Base-by-base conservation (phyloP, 2,888 invertebrate genomes). In the Drosophila mimica region DNA sequence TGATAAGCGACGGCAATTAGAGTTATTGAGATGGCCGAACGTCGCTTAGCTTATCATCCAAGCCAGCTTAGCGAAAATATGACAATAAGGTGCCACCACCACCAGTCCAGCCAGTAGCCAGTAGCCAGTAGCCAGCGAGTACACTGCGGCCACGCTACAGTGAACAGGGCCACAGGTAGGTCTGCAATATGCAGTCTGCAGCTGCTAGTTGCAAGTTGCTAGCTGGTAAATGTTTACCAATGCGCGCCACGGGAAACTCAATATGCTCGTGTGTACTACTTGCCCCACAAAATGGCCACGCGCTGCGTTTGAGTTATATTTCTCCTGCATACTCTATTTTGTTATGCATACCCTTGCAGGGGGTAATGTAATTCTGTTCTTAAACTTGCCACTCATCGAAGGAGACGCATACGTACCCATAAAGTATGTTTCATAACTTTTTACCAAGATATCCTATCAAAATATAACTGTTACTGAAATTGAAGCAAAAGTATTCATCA, bases 181-280 rank as follows among this genome's bases (percentile, higher is more conserved):
- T 56, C 54, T 7, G 5, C 30, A 30, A 7, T 30, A 30, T 7
- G 30, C 30, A 30, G 30, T 30, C 30, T 30, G 30, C 30, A 30
- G 30, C 30, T 30, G 30, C 30, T 30, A 30, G 30, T 30, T 30
- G 25, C 25, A 25, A 30, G 30, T 7, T 30, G 30, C 30, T 30
- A 30, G 30, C 6, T 30, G 61, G 69, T 75, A 83, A 89, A 85
- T 88, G 84, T 85, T 90, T 75, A 61, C 81, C 83, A 79, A 82
- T 70, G 83, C 72, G 77, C 88, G 71, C 80, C 68, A 74, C 78
- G 76, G 83, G 91, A 83, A 89, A 91, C 88, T 75, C 83, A 86
- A 91, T 91, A 90, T 82, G 71, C 58, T 46, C 61, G 54, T 48
- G 53, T 69, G 28, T 66, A 33, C 64, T 30, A 57, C 43, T 28